Evolutionary conservation across 2,797 vertebrate species (phyloP).

Genomic region (Falco naumanni): DNA sequence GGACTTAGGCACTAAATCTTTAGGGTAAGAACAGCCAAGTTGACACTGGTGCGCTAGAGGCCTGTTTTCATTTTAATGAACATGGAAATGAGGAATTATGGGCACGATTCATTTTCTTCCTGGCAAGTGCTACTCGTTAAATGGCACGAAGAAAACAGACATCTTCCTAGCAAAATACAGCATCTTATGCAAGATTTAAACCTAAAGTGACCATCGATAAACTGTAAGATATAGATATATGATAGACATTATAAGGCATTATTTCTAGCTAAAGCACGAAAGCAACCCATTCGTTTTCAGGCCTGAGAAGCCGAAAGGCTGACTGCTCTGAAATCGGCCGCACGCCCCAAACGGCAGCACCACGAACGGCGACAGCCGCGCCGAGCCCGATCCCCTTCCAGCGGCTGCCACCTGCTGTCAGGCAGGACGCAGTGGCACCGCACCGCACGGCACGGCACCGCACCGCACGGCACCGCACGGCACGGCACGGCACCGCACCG

Average conservation of each 20-base stretch:
- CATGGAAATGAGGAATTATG: neutral
- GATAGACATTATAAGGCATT: neutral
- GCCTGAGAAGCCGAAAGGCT: neutral
- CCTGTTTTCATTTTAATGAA: neutral
- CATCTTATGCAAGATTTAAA: neutral
- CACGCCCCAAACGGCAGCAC: no score
- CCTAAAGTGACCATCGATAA: neutral
- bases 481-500: no score
- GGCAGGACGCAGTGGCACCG: neutral
- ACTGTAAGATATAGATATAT: no score
- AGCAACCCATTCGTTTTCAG: neutral
- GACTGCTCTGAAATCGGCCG: neutral
- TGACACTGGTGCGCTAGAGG: neutral
- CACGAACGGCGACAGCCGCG: neutral
- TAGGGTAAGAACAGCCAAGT: neutral
- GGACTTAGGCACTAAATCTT: neutral
- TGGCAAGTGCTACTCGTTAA: neutral
- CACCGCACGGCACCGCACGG: no score
- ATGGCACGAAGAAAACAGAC: neutral
- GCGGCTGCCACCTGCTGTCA: conserved; percentile 60
- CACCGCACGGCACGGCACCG: no score
- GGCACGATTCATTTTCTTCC: neutral
- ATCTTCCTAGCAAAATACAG: neutral
- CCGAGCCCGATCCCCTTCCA: neutral
- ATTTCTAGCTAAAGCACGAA: neutral